phyloP scores from a whole-genome alignment of 2,113 vertebrate species.

The Neotragus pygmaeus region DNA sequence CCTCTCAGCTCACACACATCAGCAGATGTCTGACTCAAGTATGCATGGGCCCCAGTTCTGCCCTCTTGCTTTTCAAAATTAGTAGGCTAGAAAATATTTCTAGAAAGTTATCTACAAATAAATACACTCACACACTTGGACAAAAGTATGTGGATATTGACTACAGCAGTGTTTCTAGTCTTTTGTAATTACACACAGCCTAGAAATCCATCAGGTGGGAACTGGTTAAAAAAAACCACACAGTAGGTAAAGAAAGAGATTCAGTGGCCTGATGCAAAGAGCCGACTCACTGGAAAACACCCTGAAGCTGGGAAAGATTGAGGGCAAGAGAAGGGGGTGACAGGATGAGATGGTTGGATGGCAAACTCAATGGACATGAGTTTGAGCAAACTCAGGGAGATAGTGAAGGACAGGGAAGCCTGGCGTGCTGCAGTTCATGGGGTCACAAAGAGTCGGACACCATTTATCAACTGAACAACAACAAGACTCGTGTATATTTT shows the following conservation, averaged over 20 bases:
- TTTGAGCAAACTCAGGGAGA: background rate
- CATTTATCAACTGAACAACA: background rate
- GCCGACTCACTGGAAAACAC: background rate
- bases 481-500: background rate
- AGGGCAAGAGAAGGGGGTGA: background rate
- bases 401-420: background rate
- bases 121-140: background rate
- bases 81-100: background rate
- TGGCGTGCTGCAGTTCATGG: background rate
- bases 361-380: background rate
- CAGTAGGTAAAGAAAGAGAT: background rate
- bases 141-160: background rate
- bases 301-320: background rate
- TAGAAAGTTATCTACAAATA: background rate
- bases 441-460: background rate
- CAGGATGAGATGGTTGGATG: background rate
- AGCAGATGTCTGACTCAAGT: background rate
- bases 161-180: background rate
- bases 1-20: background rate
- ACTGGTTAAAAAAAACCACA: background rate
- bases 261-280: background rate
- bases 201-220: background rate
- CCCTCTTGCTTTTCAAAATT: background rate
- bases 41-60: background rate
- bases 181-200: background rate